A percentile compares a stretch with the other conserved stretches of the same genome.
Evolutionary conservation across 2,797 vertebrate genomes (phyloP).

Genomic region (Smutsia gigantea): DNA sequence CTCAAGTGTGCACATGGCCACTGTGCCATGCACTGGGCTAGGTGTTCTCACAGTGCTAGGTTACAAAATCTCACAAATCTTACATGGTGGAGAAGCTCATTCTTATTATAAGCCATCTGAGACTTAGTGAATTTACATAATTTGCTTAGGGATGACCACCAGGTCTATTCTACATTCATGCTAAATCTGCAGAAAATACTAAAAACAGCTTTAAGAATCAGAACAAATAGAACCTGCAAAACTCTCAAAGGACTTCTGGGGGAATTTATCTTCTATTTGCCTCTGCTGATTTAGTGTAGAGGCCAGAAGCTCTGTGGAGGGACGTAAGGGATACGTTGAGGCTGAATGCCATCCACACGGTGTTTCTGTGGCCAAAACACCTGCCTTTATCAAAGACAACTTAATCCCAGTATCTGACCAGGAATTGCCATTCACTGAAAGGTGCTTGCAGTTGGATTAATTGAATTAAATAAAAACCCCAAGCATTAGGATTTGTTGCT

Average conservation of each 20-base stretch:
- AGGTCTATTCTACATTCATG: neutral
- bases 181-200: slow-evolving; percentile 39
- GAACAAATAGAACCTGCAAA: neutral
- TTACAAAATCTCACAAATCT: neutral
- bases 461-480: neutral
- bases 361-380: neutral
- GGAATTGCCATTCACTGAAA: slow-evolving; percentile 4
- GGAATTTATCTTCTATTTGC: neutral
- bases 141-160: slow-evolving; percentile 43
- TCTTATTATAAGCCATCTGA: slow-evolving; percentile 31
- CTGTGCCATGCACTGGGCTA: neutral
- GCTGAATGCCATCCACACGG: neutral
- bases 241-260: neutral
- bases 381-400: neutral
- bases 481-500: neutral
- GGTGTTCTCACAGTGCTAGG: neutral
- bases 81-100: neutral
- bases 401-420: neutral
- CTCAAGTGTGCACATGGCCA: neutral
- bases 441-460: neutral
- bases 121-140: slow-evolving; percentile 12
- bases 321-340: neutral
- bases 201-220: slow-evolving; percentile 37
- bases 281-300: neutral
- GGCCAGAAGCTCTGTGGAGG: neutral